Conservation (phyloP, 2,888 invertebrate genomes). For the Cepaea hortensis region DNA sequence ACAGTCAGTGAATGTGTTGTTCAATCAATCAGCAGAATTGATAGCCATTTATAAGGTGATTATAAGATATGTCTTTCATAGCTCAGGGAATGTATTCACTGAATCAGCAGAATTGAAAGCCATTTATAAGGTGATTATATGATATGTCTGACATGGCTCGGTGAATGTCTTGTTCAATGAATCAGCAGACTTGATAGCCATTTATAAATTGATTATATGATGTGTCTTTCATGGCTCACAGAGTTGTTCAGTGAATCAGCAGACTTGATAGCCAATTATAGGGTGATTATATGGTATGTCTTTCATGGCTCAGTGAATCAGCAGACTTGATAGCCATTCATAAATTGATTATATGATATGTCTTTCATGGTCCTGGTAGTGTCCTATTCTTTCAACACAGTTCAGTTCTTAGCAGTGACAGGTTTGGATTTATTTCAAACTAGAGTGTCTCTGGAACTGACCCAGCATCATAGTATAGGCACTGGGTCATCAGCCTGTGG, state of each 20-base stretch:
- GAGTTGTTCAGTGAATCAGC: too few species aligned
- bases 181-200: too few species aligned
- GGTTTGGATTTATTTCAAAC: too few species aligned
- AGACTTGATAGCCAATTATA: conserved; percentile 86
- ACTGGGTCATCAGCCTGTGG: too few species aligned
- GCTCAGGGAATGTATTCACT: background rate
- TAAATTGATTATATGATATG: too few species aligned
- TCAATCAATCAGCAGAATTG: conserved; percentile 77
- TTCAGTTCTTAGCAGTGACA: conserved; percentile 75
- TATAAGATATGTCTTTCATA: background rate
- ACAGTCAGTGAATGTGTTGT: background rate
- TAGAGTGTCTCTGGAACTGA: too few species aligned
- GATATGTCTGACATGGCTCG: too few species aligned
- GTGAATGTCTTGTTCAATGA: background rate
- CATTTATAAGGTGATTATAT: conserved; percentile 82
- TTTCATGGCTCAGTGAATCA: background rate
- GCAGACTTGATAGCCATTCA: too few species aligned
- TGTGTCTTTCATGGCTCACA: too few species aligned
- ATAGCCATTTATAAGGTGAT: conserved; percentile 86
- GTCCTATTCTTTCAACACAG: background rate
- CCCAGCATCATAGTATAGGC: too few species aligned
- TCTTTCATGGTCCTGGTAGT: too few species aligned
- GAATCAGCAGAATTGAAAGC: conserved; percentile 82
- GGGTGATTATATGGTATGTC: conserved; percentile 74
- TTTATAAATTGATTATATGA: too few species aligned